Conservation (phyloP, 2,797 vertebrate genomes). For the Hyperoplus immaculatus region DNA sequence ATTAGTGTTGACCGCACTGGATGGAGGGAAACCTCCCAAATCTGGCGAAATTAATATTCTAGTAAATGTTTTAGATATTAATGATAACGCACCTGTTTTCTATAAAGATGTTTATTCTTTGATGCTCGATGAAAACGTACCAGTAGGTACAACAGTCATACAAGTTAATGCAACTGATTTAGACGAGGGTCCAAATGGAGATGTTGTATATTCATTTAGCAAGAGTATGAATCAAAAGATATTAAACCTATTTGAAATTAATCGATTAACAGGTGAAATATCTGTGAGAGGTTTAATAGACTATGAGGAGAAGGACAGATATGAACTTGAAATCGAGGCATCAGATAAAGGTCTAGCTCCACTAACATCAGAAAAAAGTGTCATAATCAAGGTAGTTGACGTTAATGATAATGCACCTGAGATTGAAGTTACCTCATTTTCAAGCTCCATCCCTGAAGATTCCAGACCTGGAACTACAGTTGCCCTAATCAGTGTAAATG, state of each 20-base stretch:
- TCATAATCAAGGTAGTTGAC: constrained; percentile 65
- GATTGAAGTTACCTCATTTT: constrained; percentile 81
- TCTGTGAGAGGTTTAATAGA: constrained; percentile 57
- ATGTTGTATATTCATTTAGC: constrained; percentile 38
- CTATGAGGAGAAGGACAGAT: constrained; percentile 60
- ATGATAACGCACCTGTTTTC: constrained; percentile 74
- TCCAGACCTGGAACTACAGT: constrained; percentile 70
- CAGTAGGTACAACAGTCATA: constrained; percentile 23
- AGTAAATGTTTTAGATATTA: constrained; percentile 67
- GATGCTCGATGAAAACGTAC: constrained; percentile 64
- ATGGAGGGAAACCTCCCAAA: constrained; percentile 75
- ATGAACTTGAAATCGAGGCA: constrained; percentile 64
- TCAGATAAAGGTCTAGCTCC: constrained; percentile 67
- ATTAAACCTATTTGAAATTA: constrained; percentile 54
- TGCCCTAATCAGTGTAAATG: constrained; percentile 65
- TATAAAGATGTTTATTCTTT: constrained; percentile 60
- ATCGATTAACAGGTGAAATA: constrained; percentile 30
- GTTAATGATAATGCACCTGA: constrained; percentile 77
- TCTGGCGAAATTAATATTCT: constrained; percentile 63
- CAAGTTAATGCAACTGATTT: constrained; percentile 70
- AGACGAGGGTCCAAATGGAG: constrained; percentile 69
- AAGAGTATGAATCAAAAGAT: too few relatives aligned
- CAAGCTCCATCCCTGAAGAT: constrained; percentile 73
- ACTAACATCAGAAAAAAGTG: constrained; percentile 48
- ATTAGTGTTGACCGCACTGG: constrained; percentile 65